Conservation (phyloP, 1,140 invertebrate species). For the Streblospio benedicti region DNA sequence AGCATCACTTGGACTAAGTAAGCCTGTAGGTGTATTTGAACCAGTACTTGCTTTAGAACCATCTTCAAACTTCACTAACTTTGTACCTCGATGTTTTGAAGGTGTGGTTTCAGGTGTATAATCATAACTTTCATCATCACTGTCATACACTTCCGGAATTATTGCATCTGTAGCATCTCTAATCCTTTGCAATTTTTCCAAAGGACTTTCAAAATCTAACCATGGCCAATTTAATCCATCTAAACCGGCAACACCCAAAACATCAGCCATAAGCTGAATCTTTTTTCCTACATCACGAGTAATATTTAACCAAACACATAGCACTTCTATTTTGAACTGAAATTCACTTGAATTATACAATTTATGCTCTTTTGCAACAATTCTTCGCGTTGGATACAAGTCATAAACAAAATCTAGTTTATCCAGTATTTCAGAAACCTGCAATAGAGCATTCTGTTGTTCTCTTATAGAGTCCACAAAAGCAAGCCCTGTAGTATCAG, state of each 20-base stretch:
- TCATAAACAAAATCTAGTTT: conserved; percentile 65
- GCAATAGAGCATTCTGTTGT: conserved; percentile 61
- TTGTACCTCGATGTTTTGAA: background rate
- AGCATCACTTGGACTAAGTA: no score
- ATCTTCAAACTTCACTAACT: background rate
- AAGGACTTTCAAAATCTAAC: conserved; percentile 11
- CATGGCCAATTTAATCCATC: conserved; percentile 43
- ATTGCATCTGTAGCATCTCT: background rate
- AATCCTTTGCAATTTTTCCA: background rate
- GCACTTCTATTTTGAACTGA: conserved; percentile 60
- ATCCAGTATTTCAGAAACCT: conserved; percentile 62
- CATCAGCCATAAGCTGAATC: conserved; percentile 65
- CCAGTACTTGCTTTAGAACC: background rate
- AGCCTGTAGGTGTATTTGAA: background rate
- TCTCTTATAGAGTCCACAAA: conserved; percentile 55
- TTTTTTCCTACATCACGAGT: conserved; percentile 73
- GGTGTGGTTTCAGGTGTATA: background rate
- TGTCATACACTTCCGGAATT: conserved; percentile 1
- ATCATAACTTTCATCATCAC: conserved; percentile 5
- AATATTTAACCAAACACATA: conserved; percentile 85
- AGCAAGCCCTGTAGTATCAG: no score
- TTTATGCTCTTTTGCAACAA: conserved; percentile 64
- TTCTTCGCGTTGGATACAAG: conserved; percentile 73
- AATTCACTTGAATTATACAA: conserved; percentile 61
- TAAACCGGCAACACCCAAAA: conserved; percentile 54